These are phyloP conservation scores for Alfaro cultratus DNA, from an alignment of 2,797 vertebrate species.

Conservation along the genomic window DNA sequence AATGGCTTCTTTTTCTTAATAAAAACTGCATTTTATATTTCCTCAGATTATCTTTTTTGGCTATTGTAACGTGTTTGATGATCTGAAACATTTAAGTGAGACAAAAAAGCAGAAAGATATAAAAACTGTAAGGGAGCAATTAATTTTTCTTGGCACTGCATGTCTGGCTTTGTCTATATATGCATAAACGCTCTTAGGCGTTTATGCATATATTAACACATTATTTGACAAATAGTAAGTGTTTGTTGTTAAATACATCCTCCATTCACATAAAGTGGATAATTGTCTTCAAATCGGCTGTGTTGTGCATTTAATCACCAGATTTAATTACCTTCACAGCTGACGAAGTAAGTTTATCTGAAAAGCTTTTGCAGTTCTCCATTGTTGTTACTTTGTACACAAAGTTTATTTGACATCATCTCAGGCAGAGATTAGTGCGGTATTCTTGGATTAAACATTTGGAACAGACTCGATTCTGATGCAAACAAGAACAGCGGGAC, in stretches of 20 bases:
- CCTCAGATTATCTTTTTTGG: not conserved
- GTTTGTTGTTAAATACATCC: not conserved
- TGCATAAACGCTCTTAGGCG: no score
- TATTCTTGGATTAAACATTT: slow-evolving; percentile 5
- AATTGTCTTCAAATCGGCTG: slow-evolving; percentile 1
- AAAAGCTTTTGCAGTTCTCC: slow-evolving; percentile 51
- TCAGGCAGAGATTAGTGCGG: slow-evolving; percentile 27
- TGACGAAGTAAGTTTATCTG: slow-evolving; percentile 58
- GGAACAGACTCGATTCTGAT: slow-evolving; percentile 7
- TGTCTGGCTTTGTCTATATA: not conserved
- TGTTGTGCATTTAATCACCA: slow-evolving; percentile 57
- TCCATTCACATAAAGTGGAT: not conserved
- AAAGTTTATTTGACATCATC: slow-evolving; percentile 32
- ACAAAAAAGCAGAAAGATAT: not conserved
- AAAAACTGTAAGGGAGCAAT: not conserved
- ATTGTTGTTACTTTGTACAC: slow-evolving; percentile 38
- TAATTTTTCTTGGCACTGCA: not conserved
- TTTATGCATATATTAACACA: not conserved
- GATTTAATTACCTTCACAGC: slow-evolving; percentile 59
- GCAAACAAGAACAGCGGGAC: not conserved
- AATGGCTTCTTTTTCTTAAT: not conserved
- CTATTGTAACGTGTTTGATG: not conserved
- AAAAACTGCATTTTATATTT: not conserved
- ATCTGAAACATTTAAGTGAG: not conserved
- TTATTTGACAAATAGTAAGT: not conserved